Evolutionary conservation across 2,888 invertebrate species (phyloP).

Genomic region (Rambutsinella grinnellia): DNA sequence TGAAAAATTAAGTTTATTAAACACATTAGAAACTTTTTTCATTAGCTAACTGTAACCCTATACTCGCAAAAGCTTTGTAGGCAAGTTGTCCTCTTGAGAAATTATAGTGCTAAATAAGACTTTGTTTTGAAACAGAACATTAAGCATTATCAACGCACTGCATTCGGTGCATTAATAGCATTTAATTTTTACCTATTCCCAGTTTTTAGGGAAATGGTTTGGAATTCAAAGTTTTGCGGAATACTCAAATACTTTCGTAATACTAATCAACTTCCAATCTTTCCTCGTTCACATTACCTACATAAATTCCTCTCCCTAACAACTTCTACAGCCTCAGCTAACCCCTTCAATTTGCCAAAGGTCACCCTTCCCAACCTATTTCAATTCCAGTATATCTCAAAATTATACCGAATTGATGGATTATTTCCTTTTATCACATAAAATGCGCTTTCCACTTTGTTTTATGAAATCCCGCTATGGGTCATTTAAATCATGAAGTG

Average conservation of each 20-base stretch:
- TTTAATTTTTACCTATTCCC: no score
- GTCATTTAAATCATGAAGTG: conserved; percentile 20
- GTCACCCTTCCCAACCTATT: conserved; percentile 1
- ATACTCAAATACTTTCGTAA: background rate
- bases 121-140: no score
- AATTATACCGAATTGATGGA: conserved; percentile 17
- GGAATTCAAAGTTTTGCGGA: no score
- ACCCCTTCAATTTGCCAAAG: background rate
- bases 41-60: no score
- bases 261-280: background rate
- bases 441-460: background rate
- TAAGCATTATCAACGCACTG: no score
- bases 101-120: no score
- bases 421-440: background rate
- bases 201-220: no score
- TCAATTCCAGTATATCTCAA: conserved; percentile 14
- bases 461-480: conserved; percentile 36
- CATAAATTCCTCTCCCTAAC: conserved; percentile 20
- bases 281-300: background rate
- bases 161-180: no score
- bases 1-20: no score
- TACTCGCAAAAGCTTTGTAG: no score
- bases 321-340: conserved; percentile 21
- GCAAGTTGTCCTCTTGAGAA: no score
- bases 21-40: no score